Base-by-base conservation (phyloP, 2,888 invertebrate genomes). In the Zonitis immaculata region DNA sequence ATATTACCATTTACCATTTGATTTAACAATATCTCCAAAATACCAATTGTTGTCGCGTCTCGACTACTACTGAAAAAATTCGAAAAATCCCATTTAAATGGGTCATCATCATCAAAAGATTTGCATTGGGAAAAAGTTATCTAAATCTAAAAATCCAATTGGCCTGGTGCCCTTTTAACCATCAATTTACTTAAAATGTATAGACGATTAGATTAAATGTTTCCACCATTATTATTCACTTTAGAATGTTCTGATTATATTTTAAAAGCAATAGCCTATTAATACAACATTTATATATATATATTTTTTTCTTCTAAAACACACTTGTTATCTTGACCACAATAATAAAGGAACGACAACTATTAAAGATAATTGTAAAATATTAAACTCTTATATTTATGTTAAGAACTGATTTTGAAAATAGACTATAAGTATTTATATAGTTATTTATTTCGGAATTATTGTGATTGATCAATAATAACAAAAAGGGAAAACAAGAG, bases 181-280 rank as follows among this genome's bases (percentile, higher is more conserved):
- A 32, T 32, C 14, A 14, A 14, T 32, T 14, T 5, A 32, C 35
- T 35, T 35, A 35, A 35, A 70, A 73, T 69, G 71, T 73, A n/a
- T n/a, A 67, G 68, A 71, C 72, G 73, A 73, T 72, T 73, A 72
- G 64, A 66, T 70, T 68, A 71, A 73, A 72, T 67, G 70, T 72
- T 70, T 69, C 67, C 63, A 64, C 18, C 16, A 35, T 35, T 35
- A 16, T 35, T 35, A 63, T 66, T 68, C 65, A 63, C 68, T 60
- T 35, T 35, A 69, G 70, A 71, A 70, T 65, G 64, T 66, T 63
- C 66, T 66, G 73, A 73, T 73, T 73, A 73, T 69, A 4, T 68
- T 52, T 69, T 74, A 72, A 74, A 73, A 74, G 74, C 67, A 73
- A 73, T 73, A 67, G 73, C 71, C 73, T 73, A 74, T 74, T 73